A percentile compares a stretch with the other conserved stretches of the same genome.
Evolutionary conservation across 2,888 invertebrate species (phyloP).

Genomic region (Anorthoa munda): DNA sequence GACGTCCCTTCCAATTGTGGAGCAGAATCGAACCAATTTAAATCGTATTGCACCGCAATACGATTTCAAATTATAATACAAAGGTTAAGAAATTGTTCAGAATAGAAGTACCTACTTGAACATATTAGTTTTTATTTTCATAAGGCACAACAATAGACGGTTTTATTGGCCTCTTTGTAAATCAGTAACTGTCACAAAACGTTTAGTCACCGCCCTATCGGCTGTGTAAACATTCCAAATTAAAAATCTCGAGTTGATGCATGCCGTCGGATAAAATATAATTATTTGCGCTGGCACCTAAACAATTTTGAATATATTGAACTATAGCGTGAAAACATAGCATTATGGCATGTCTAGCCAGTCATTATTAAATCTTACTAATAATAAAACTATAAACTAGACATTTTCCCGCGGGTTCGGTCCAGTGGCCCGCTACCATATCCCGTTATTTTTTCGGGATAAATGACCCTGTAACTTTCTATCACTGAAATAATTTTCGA

Average conservation of each 20-base stretch:
- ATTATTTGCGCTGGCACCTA: neutral
- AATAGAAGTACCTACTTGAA: slow-evolving; percentile 71
- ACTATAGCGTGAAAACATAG: neutral
- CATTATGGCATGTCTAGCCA: too few species aligned
- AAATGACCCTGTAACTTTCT: too few species aligned
- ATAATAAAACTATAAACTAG: neutral
- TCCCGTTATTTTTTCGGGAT: too few species aligned
- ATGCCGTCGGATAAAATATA: slow-evolving; percentile 30
- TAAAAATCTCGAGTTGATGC: slow-evolving; percentile 65
- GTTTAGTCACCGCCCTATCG: slow-evolving; percentile 83
- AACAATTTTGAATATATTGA: neutral
- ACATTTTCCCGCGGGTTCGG: too few species aligned
- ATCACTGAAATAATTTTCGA: too few species aligned
- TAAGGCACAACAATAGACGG: slow-evolving; percentile 82
- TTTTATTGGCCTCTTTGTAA: slow-evolving; percentile 88
- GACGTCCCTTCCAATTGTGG: slow-evolving; percentile 54
- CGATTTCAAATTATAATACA: slow-evolving; percentile 45
- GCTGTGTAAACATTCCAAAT: slow-evolving; percentile 84
- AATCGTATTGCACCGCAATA: slow-evolving; percentile 59
- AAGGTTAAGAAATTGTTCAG: slow-evolving; percentile 41
- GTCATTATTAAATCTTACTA: neutral
- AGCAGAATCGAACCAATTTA: slow-evolving; percentile 48
- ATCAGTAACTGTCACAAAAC: slow-evolving; percentile 85
- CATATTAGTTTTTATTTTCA: slow-evolving; percentile 79
- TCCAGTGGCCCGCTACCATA: too few species aligned